Conservation (phyloP, 2,888 invertebrate species). For the Coleophora deauratella region DNA sequence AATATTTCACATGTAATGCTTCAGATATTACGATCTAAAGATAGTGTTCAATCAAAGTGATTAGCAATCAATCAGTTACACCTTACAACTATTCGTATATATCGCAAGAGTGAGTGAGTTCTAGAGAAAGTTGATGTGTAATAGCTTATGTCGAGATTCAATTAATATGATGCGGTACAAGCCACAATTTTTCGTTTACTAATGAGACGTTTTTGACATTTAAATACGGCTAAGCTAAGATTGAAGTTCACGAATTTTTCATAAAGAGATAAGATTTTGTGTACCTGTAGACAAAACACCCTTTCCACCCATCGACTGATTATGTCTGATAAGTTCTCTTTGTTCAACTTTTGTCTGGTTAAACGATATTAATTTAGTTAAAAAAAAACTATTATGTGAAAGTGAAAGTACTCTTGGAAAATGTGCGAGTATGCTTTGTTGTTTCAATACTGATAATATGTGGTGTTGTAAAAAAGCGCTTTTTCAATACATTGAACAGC, state of each 20-base stretch:
- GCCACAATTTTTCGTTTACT: constrained; percentile 38
- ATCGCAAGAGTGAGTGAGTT: constrained; percentile 27
- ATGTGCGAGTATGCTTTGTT: no score
- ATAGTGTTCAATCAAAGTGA: constrained; percentile 15
- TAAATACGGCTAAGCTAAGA: constrained; percentile 29
- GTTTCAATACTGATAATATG: no score
- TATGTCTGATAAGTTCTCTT: no score
- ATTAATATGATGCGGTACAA: constrained; percentile 13
- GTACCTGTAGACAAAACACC: no score
- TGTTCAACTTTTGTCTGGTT: no score
- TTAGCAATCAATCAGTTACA: constrained; percentile 43
- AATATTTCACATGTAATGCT: neutral
- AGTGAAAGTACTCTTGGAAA: no score
- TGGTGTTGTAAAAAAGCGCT: constrained; percentile 14
- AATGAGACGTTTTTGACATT: constrained; percentile 42
- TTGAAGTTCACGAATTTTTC: constrained; percentile 17
- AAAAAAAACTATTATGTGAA: no score
- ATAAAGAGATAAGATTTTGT: no score
- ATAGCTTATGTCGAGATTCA: constrained; percentile 9
- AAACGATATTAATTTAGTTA: no score
- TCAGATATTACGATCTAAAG: neutral
- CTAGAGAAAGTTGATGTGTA: constrained; percentile 39
- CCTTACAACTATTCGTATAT: constrained; percentile 28
- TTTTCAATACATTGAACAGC: constrained; percentile 13
- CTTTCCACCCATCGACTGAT: no score